These are phyloP conservation scores for Porites australiensis DNA, from an alignment of 64 coral and sea anemone genomes.

Conservation along the genomic window DNA sequence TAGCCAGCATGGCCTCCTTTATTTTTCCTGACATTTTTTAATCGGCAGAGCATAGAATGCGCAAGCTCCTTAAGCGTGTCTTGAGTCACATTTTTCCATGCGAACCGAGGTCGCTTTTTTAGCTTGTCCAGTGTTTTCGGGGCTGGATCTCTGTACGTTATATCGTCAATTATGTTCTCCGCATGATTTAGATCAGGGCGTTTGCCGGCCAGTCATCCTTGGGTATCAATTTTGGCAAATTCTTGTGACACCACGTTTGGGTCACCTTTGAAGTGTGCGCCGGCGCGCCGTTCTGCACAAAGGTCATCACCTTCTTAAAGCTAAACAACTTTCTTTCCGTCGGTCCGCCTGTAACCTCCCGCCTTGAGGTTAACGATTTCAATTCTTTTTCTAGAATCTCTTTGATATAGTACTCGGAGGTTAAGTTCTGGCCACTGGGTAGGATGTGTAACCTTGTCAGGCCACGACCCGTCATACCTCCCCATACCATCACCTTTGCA, in stretches of 20 bases:
- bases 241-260: slow-evolving; percentile 22
- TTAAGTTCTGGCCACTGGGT: not conserved
- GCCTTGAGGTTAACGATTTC: not conserved
- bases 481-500: not conserved
- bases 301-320: not conserved
- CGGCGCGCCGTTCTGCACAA: slow-evolving; percentile 1
- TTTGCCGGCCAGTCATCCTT: slow-evolving; percentile 26
- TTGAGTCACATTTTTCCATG: no score
- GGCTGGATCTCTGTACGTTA: slow-evolving; percentile 12
- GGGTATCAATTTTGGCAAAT: slow-evolving; percentile 24
- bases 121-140: not conserved
- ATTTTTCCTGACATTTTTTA: no score
- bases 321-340: slow-evolving; percentile 32
- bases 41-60: no score
- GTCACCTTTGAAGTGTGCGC: slow-evolving; percentile 30
- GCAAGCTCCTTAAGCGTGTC: no score
- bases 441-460: not conserved
- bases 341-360: not conserved
- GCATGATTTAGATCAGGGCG: slow-evolving; percentile 3
- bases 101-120: not conserved
- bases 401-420: not conserved
- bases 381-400: not conserved
- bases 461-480: no score
- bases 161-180: slow-evolving; percentile 28
- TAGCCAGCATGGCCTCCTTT: no score